Evolutionary conservation across 53 echinoderm and acorn worm genomes (phyloP), one percentile per base, ranked within the genome.

Genomic region (Astropecten irregularis): DNA sequence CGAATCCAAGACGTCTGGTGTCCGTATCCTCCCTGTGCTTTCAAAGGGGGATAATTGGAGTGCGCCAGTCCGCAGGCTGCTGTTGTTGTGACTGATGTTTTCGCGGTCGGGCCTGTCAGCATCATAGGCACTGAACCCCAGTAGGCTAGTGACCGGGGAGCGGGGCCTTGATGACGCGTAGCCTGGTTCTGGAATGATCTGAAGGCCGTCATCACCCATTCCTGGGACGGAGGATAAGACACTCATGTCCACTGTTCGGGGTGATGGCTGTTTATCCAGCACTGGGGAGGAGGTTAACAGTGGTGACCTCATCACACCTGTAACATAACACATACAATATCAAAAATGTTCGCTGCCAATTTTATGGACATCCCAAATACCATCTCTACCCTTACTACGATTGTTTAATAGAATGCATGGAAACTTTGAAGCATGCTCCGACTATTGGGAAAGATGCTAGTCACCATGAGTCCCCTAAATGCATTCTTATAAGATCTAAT

Each of bases 111-210:
- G 18, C 22, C 14, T 15, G 2, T 9, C 20, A 31, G 14, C 32
- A 3, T 16, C 31, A 9, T 20, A 49, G 9, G 14, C 37, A 39
- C 58, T 47, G 68, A 76, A 40, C 0, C 91, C 77, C 0, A 91
- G 87, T 8, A 91, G 86, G 56, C 73, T 76, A 34, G 91, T 54
- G 42, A 91, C 91, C 8, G 91, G 91, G 31, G 91, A 91, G 7
- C 66, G 72, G 15, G 91, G 87, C 15, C 35, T 58, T 20, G 50
- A 49, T n/a, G n/a, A n/a, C 19, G 68, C 51, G 46, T 68, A 44
- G 67, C 76, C 89, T 76, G 39, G 27, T 53, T 72, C 83, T 1
- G 70, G 66, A 31, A 30, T 83, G 82, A 53, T 20, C 20, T 27
- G 26, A 55, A 29, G 13, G 18, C 65, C 37, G 46, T 1, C 2